Conservation (phyloP, 1,140 invertebrate species). For the Rhynchophorus ferrugineus region DNA sequence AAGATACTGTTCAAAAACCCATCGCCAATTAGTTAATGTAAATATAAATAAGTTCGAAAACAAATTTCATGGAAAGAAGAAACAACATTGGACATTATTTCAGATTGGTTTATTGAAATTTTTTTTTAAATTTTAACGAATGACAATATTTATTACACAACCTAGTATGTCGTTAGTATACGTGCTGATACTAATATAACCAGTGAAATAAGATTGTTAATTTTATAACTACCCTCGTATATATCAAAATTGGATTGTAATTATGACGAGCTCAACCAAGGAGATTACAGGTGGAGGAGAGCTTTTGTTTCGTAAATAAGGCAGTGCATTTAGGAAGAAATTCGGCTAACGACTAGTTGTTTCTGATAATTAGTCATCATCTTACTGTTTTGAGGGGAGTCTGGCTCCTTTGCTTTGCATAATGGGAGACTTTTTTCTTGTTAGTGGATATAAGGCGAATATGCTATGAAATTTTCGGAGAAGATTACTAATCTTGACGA, state of each 20-base stretch:
- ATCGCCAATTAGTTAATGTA: no score
- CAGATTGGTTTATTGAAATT: no score
- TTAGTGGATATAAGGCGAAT: not conserved
- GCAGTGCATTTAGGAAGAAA: not conserved
- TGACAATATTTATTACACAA: no score
- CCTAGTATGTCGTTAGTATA: no score
- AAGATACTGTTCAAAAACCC: no score
- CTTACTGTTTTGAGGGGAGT: not conserved
- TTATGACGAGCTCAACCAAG: not conserved
- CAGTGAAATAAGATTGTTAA: no score
- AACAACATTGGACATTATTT: no score
- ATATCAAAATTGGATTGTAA: not conserved
- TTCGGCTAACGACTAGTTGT: not conserved
- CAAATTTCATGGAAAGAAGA: no score
- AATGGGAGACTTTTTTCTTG: not conserved
- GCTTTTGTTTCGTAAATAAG: not conserved
- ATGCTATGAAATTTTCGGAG: not conserved
- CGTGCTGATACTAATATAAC: no score
- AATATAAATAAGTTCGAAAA: no score
- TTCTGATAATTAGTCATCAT: not conserved
- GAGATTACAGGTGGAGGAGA: not conserved
- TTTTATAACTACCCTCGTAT: no score
- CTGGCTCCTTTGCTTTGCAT: not conserved
- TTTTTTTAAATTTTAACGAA: no score
- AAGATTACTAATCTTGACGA: not conserved